These are phyloP conservation scores for Gastrophysa polygoni DNA, from an alignment of 2,888 invertebrate genomes.

Conservation along the genomic window DNA sequence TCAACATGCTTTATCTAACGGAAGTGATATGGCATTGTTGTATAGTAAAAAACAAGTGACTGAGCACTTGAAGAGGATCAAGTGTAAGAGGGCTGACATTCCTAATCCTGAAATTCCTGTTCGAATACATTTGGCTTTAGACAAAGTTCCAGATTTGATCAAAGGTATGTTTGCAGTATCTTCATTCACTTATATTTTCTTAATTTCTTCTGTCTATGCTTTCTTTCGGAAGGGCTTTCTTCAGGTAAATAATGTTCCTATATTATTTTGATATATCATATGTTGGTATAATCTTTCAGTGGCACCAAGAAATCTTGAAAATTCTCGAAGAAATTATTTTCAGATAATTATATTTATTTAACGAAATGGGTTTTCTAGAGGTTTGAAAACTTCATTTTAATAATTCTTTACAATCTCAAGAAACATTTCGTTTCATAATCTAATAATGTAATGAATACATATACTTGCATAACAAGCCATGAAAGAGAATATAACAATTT, in stretches of 20 bases:
- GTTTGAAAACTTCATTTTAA: too few relatives aligned
- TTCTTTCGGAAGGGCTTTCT: conserved; percentile 48
- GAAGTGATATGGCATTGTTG: conserved; percentile 83
- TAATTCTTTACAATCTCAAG: too few relatives aligned
- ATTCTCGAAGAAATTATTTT: too few relatives aligned
- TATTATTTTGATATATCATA: conserved; percentile 6
- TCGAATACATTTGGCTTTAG: conserved; percentile 77
- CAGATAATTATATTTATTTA: too few relatives aligned
- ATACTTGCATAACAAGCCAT: too few relatives aligned
- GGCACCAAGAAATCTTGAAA: neutral
- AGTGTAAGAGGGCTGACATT: conserved; percentile 82
- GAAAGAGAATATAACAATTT: too few relatives aligned
- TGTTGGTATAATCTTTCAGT: neutral
- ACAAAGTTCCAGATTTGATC: conserved; percentile 80
- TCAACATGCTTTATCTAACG: conserved; percentile 75
- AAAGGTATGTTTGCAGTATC: conserved; percentile 63
- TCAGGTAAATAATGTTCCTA: conserved; percentile 44
- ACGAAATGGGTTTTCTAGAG: too few relatives aligned
- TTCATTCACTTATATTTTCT: neutral
- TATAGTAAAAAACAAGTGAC: conserved; percentile 80
- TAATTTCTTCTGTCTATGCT: conserved; percentile 36
- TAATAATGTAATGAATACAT: too few relatives aligned
- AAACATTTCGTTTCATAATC: too few relatives aligned
- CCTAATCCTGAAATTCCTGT: conserved; percentile 90
- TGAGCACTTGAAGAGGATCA: conserved; percentile 79